Percentiles rank a stretch among this genome's conserved stretches.
phyloP scores from a whole-genome alignment of 2,888 invertebrate species.

The Eupithecia insigniata region DNA sequence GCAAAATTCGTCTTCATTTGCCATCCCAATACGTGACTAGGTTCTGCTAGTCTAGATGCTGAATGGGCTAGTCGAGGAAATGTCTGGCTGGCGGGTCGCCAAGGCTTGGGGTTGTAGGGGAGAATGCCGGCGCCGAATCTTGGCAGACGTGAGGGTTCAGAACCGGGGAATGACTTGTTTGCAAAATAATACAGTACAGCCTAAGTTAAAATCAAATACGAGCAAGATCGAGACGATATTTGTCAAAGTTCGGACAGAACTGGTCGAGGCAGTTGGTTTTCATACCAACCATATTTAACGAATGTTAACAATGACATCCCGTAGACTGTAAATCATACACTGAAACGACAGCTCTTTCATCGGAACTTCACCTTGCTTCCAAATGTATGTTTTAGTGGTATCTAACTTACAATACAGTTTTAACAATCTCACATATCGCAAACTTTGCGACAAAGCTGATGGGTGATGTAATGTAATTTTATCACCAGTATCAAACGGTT shows the following conservation, averaged over 20 bases:
- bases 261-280: background rate
- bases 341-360: background rate
- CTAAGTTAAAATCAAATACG: background rate
- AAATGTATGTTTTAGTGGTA: background rate
- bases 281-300: background rate
- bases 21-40: slow-evolving; percentile 27
- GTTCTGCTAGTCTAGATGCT: slow-evolving; percentile 37
- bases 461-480: slow-evolving; percentile 1
- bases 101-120: slow-evolving; percentile 49
- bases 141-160: slow-evolving; percentile 32
- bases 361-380: background rate
- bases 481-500: background rate
- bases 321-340: too few species aligned
- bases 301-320: background rate
- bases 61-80: slow-evolving; percentile 49
- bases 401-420: background rate
- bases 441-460: background rate
- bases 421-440: background rate
- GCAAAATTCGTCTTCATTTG: slow-evolving; percentile 23
- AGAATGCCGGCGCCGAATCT: slow-evolving; percentile 56
- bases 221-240: background rate
- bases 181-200: background rate
- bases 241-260: background rate
- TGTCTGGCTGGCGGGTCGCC: slow-evolving; percentile 57
- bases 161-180: background rate